Evolutionary conservation across 2,888 invertebrate genomes (phyloP).

Genomic region (Sthenelais limicola): DNA sequence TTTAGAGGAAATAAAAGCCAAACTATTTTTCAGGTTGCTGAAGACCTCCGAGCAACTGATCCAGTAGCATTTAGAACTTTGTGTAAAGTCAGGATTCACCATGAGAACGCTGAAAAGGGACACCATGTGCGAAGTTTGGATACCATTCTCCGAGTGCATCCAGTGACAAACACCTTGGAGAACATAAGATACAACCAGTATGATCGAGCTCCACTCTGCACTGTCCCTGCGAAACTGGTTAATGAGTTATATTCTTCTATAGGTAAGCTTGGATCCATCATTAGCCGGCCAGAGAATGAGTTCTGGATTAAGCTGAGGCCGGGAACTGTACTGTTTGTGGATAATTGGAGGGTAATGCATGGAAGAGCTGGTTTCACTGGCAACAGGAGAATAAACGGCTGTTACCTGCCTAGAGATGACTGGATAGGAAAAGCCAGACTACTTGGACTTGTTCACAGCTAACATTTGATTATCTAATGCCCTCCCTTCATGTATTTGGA

Average conservation of each 20-base stretch:
- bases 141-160: constrained; percentile 66
- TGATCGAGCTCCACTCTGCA: constrained; percentile 80
- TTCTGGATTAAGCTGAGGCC: constrained; percentile 74
- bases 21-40: too few species aligned
- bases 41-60: constrained; percentile 75
- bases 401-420: constrained; percentile 81
- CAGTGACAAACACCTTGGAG: constrained; percentile 75
- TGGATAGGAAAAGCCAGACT: constrained; percentile 59
- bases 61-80: constrained; percentile 69
- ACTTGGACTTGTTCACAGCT: constrained; percentile 53
- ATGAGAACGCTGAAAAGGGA: constrained; percentile 41
- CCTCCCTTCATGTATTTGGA: too few species aligned
- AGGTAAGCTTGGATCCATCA: constrained; percentile 51
- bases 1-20: too few species aligned
- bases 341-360: constrained; percentile 86
- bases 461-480: too few species aligned
- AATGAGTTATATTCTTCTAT: constrained; percentile 76
- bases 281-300: constrained; percentile 70
- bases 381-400: constrained; percentile 79
- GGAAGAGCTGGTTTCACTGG: constrained; percentile 82
- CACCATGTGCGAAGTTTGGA: constrained; percentile 50
- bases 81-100: not conserved
- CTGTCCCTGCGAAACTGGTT: constrained; percentile 75
- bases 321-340: constrained; percentile 82
- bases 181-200: constrained; percentile 82